Evolutionary conservation across 2,888 invertebrate genomes (phyloP).

Genomic region (Drosophila anomelani): DNA sequence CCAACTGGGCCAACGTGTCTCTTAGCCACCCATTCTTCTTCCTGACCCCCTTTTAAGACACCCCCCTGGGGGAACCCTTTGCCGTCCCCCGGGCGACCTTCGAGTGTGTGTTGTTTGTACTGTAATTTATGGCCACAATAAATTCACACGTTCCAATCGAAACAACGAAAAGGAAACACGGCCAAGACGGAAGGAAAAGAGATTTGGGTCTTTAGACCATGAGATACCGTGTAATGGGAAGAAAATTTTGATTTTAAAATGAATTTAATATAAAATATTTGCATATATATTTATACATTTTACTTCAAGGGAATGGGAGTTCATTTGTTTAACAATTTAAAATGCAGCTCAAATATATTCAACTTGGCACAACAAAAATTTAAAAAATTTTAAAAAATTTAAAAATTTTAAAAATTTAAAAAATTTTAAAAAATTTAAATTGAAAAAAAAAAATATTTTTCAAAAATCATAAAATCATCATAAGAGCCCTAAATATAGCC

Average conservation of each 20-base stretch:
- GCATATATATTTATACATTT: background rate
- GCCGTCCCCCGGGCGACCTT: slow-evolving; percentile 37
- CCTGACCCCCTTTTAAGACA: background rate
- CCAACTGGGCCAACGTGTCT: slow-evolving; percentile 13
- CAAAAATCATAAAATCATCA: too few relatives aligned
- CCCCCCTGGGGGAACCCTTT: slow-evolving; percentile 17
- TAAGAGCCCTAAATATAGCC: background rate
- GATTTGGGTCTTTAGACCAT: too few relatives aligned
- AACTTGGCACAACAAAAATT: background rate
- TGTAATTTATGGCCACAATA: slow-evolving; percentile 44
- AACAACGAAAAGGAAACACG: slow-evolving; percentile 16
- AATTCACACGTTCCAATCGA: slow-evolving; percentile 39
- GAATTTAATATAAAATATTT: background rate
- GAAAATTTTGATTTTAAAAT: too few relatives aligned
- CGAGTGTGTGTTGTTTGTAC: slow-evolving; percentile 31
- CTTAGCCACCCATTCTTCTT: background rate
- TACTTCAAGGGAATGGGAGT: background rate
- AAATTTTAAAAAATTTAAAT: too few relatives aligned
- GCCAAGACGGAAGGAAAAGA: slow-evolving; percentile 12
- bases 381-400: too few relatives aligned
- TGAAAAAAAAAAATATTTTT: too few relatives aligned
- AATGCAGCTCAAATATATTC: background rate
- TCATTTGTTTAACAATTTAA: background rate
- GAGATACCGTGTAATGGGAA: background rate
- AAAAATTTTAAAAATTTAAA: too few relatives aligned